phyloP scores from a whole-genome alignment of 2,113 vertebrate genomes.

The Chlamydotis undulata region DNA sequence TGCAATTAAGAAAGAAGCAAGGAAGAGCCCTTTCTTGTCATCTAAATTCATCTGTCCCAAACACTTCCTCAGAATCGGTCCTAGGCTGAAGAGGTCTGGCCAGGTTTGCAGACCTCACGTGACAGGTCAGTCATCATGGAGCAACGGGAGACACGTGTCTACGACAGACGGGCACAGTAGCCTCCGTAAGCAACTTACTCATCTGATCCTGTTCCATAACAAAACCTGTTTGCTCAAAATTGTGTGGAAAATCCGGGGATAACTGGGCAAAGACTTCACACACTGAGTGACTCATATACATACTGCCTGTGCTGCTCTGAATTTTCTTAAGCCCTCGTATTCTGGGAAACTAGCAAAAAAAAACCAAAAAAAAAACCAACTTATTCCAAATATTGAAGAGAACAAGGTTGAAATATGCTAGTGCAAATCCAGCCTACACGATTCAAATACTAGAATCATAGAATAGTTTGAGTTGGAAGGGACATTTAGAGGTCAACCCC shows the following conservation, averaged over 20 bases:
- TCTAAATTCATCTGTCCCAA: not conserved
- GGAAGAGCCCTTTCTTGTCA: not conserved
- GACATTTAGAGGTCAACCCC: too few relatives aligned
- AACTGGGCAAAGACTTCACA: not conserved
- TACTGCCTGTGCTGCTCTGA: not conserved
- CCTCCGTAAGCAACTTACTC: not conserved
- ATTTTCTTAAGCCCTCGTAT: not conserved
- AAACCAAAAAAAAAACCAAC: not conserved
- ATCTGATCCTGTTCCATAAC: not conserved
- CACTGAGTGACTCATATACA: not conserved
- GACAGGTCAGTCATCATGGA: fast-evolving
- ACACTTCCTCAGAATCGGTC: not conserved
- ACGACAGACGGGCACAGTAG: not conserved
- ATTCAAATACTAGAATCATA: too few relatives aligned
- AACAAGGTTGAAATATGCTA: not conserved
- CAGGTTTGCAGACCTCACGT: not conserved
- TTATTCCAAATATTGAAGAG: not conserved
- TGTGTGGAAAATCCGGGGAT: not conserved
- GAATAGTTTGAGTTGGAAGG: too few relatives aligned
- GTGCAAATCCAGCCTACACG: not conserved
- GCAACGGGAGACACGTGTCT: not conserved
- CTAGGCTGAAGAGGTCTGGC: not conserved
- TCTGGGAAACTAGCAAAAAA: not conserved
- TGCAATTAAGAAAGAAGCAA: not conserved
- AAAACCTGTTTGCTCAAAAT: not conserved